Conservation (phyloP, 2,113 vertebrate species). For the Tetraodon nigroviridis region DNA sequence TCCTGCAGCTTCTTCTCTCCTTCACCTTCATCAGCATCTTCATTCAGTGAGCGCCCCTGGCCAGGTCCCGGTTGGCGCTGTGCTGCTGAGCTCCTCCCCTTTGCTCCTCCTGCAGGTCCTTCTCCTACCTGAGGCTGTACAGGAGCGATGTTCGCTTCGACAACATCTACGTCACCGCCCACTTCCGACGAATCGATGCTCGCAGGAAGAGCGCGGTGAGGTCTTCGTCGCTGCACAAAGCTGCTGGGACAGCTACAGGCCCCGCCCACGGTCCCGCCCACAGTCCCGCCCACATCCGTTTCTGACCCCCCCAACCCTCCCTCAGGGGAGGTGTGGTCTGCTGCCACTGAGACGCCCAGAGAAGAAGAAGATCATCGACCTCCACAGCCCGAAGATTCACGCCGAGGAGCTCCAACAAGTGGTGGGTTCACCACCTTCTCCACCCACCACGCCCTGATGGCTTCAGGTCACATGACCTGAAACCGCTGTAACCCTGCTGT, state of each 20-base stretch:
- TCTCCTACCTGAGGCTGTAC: slow-evolving; percentile 41
- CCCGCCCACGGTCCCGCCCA: background rate
- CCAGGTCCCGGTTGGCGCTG: background rate
- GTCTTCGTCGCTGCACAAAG: background rate
- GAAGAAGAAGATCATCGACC: slow-evolving; percentile 37
- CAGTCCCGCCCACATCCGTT: too few species aligned
- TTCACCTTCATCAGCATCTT: slow-evolving; percentile 57
- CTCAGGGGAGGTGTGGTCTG: slow-evolving; percentile 43
- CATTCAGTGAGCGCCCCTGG: slow-evolving; percentile 26
- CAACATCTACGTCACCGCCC: slow-evolving; percentile 58
- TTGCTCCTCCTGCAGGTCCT: slow-evolving; percentile 19
- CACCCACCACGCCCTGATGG: too few species aligned
- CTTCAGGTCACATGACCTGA: too few species aligned
- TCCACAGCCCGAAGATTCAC: slow-evolving; percentile 27
- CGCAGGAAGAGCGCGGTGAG: slow-evolving; percentile 37
- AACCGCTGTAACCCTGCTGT: too few species aligned
- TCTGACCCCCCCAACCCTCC: too few species aligned
- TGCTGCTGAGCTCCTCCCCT: background rate
- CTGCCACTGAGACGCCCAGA: slow-evolving; percentile 46
- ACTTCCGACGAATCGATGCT: slow-evolving; percentile 53
- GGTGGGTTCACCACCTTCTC: slow-evolving; percentile 20
- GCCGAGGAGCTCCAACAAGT: slow-evolving; percentile 28
- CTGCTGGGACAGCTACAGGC: too few species aligned
- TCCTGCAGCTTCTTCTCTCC: slow-evolving; percentile 45
- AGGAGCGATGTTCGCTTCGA: slow-evolving; percentile 49